Base-by-base conservation (phyloP, 2,888 invertebrate species). In the Noctua pronuba region DNA sequence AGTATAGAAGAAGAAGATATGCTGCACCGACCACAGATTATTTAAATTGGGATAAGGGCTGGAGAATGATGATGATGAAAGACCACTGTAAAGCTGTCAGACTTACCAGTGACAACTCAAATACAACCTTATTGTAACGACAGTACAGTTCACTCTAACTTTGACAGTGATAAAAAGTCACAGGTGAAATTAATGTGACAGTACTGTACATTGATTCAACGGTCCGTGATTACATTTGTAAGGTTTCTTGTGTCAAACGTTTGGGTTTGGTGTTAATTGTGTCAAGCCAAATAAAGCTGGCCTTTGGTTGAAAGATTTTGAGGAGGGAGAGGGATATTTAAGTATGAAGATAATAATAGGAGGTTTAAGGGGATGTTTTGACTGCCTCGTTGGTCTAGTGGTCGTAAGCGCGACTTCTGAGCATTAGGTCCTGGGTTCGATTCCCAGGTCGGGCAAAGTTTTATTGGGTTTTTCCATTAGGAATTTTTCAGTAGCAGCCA, bases 201-300 rank as follows among this genome's bases (percentile, higher is more conserved):
- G 18, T 31, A 65, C 41, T 28, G 65, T 24, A 65, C 44, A 82
- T 77, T 80, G 74, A 73, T 79, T 73, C 49, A 16, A 62, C 58
- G 64, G 55, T 13, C 60, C 66, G 67, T 75, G 78, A 84, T 86
- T 83, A 70, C 44, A 60, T 83, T 86, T 72, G 16, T 84, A 79
- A 24, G 84, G 84, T 66, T 85, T 73, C 84, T 44, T 6, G n/a
- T 76, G 67, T 70, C 75, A 66, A 70, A 55, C 49, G 38, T 24
- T 62, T 75, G 62, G 58, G 75, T 75, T 75, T 64, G 44, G 31
- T 38, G 18, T n/a, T 65, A 55, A 82, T 84, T 52, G 73, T 64
- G 44, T 73, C 52, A 46, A 62, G 84, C 24, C 55, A 73, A 71
- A 10, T 31, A 62, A 55, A 52, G 21, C 1, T 68, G 55, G 16